Base-by-base conservation (phyloP, 2,888 invertebrate species). In the Papilio elwesi region DNA sequence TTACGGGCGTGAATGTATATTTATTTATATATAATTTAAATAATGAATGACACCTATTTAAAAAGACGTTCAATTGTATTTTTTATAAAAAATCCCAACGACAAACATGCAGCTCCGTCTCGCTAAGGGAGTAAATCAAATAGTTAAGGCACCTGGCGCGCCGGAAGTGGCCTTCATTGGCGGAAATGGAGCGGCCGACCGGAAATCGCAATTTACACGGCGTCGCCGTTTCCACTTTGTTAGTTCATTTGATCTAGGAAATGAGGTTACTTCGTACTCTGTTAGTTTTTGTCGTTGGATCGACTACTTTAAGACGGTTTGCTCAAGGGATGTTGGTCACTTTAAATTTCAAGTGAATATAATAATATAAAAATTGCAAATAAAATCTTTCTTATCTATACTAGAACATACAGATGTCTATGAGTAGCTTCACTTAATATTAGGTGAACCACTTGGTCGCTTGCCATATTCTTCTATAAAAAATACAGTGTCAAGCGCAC, bases 171-270 rank as follows among this genome's bases (percentile, higher is more conserved):
- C 83, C 84, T 85, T 84, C 86, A 90, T 90, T 87, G 88, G 83
- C 83, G 90, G 90, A 91, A 90, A 89, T 89, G 85, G 87, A 85
- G 83, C 86, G 85, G 82, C 80, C 85, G 83, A 83, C 88, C 88
- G 91, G 91, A 91, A 85, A 87, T 86, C 81, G 79, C 90, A 90
- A 90, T 91, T 91, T 91, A 85, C 89, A 82, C 85, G 80, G 77
- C 76, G 78, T 76, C 79, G 81, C 76, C 59, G 69, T n/a, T 26
- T 53, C 68, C 76, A 75, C 78, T 80, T 80, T 80, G 82, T 81
- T 78, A 79, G 78, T 78, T 77, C 80, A 81, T 83, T 81, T 80
- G 79, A 80, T 79, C 76, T 74, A 76, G 84, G 86, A 84, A 86
- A 87, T 80, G 77, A 73, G 73, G 69, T 84, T 73, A 70, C 36